Base-by-base conservation (phyloP, 2,113 vertebrate genomes). In the Pachypanchax playfairii region DNA sequence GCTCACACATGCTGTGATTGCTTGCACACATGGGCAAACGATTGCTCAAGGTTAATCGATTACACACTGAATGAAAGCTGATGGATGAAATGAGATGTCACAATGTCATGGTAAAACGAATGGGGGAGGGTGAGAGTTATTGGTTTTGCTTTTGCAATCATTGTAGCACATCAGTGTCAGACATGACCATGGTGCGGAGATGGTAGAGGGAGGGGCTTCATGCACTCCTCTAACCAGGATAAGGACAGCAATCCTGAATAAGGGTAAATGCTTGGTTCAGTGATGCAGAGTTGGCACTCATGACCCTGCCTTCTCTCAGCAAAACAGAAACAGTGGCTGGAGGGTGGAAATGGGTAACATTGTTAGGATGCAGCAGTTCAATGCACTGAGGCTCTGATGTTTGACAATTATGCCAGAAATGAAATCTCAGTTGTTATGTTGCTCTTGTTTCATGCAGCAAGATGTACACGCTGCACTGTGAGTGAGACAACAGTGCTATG, bases 71-170 rank as follows among this genome's bases (percentile, higher is more conserved):
- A 61, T 64, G 80, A 74, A 51, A 57, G 57, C 43, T 78, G 78
- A 80, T 75, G 53, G 70, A 81, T 83, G 82, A 57, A 54, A 83
- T 75, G 69, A 80, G 73, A 75, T 66, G 55, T 69, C 66, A 67
- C 69, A 51, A 72, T 49, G 73, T 71, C 56, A 21, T 36, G 38
- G 56, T 39, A 55, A 52, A 65, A 81, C 29, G 39, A 73, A 35
- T 10, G 36, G 39, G 48, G 56, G 59, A 44, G 46, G 36, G 29
- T 49, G 71, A 52, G 38, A 66, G 78, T 70, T 82, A 75, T 70
- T 64, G 72, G 62, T 85, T 87, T 84, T 84, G 79, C 80, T 86
- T 91, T 90, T 88, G 84, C 88, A 85, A 87, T 90, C 87, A 78
- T 79, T 86, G 86, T 86, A 84, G 86, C 85, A 73, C 78, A 86